phyloP scores from a whole-genome alignment of 2,888 invertebrate species.

The Polydrusus pterygomalis region DNA sequence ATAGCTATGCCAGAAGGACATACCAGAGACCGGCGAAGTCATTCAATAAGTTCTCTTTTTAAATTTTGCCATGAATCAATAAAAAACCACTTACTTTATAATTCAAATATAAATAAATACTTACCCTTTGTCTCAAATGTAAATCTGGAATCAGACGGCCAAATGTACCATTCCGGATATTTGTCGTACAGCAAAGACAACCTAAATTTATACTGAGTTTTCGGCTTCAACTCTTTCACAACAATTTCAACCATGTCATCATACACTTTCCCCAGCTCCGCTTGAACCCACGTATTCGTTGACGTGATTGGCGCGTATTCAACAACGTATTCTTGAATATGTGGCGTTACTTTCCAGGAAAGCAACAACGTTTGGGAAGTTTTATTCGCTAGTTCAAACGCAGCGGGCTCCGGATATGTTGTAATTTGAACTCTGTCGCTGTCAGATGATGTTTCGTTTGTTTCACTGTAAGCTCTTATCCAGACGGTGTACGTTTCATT shows the following conservation, averaged over 20 bases:
- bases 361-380: conserved; percentile 79
- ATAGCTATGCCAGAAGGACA: too few species aligned
- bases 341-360: conserved; percentile 79
- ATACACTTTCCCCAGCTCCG: conserved; percentile 57
- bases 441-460: conserved; percentile 76
- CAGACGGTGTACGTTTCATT: conserved; percentile 83
- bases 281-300: conserved; percentile 70
- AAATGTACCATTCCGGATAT: conserved; percentile 77
- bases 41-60: too few species aligned
- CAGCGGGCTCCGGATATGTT: conserved; percentile 84
- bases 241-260: conserved; percentile 65
- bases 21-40: too few species aligned
- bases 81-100: too few species aligned
- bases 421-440: conserved; percentile 75
- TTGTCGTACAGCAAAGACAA: conserved; percentile 79
- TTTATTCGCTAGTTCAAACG: conserved; percentile 76
- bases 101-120: conserved; percentile 45
- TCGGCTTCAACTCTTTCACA: conserved; percentile 78
- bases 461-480: conserved; percentile 84
- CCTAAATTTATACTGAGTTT: conserved; percentile 85
- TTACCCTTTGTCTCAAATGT: conserved; percentile 85
- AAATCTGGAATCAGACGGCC: conserved; percentile 83
- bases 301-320: conserved; percentile 74
- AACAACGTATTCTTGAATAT: conserved; percentile 71
- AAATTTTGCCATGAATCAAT: too few species aligned